Evolutionary conservation across 2,113 vertebrate species (phyloP).

Genomic region (Pelecanoides urinatrix): DNA sequence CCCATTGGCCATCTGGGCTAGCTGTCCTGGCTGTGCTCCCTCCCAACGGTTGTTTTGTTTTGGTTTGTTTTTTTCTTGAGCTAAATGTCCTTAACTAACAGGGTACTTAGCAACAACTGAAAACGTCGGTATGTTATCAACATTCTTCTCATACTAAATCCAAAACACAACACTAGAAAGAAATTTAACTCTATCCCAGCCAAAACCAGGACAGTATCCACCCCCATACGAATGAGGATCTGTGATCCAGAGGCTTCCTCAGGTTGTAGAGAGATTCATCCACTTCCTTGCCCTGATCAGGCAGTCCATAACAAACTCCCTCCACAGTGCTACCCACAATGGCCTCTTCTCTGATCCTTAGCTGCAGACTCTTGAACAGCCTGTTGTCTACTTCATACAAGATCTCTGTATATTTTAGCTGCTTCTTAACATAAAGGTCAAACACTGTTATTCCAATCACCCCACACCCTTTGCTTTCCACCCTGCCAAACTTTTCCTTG

Average conservation of each 20-base stretch:
- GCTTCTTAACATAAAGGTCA: background rate
- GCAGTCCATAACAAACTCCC: rapidly evolving
- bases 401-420: background rate
- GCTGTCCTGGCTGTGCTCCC: no score
- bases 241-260: background rate
- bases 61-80: no score
- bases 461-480: background rate
- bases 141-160: no score
- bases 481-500: background rate
- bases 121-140: no score
- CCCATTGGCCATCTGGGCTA: no score
- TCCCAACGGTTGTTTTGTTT: no score
- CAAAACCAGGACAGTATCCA: no score
- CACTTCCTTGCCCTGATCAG: background rate
- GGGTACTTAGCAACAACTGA: no score
- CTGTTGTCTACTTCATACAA: background rate
- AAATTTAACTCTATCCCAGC: no score
- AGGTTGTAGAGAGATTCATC: background rate
- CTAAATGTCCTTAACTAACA: no score
- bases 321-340: no score
- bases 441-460: background rate
- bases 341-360: background rate
- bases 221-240: background rate
- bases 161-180: no score
- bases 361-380: background rate